Evolutionary conservation across 2,113 vertebrate species (phyloP), one percentile per base, ranked within the genome.

Genomic region (Gobius niger): DNA sequence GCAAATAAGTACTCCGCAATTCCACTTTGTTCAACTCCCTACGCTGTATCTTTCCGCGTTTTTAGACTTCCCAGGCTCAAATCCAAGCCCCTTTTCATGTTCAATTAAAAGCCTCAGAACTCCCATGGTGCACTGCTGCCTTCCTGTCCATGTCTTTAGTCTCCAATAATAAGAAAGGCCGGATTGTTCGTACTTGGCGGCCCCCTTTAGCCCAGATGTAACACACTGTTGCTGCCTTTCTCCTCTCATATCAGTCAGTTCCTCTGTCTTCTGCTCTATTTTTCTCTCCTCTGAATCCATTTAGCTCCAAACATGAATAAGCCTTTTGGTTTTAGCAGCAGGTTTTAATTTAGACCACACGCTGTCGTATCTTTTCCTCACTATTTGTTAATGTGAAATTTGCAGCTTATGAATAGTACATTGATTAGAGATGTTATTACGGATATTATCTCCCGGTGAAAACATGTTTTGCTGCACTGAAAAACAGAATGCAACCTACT

Each of bases 101-200:
- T 63, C 62, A 80, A 56, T 79, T 76, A 84, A 84, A 76, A 72
- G 70, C 69, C 63, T 85, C 16, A 54, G 67, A 82, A 65, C 70
- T 83, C 82, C 84, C 84, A 78, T 79, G 79, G 72, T 81, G 74
- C 76, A 76, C 68, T 54, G 77, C 77, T 80, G 83, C 73, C 69
- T 80, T 83, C 73, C 80, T 86, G 82, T 77, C 68, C 73, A 70
- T 73, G 84, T 75, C 65, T 70, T 34, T 72, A 75, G 76, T 69
- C 53, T 76, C 76, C 61, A 69, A 72, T 71, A 80, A 87, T 65
- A 87, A 88, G 82, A 89, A 85, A 81, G 81, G 78, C 76, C 24
- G 70, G 63, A 85, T 87, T 90, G 86, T 90, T 81, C 81, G 15
- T 73, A 77, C 80, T 85, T 80, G 81, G 81, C 85, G 7, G 77